These are phyloP conservation scores for Cryptus viduatorius DNA, from an alignment of 2,888 invertebrate species.

Conservation along the genomic window DNA sequence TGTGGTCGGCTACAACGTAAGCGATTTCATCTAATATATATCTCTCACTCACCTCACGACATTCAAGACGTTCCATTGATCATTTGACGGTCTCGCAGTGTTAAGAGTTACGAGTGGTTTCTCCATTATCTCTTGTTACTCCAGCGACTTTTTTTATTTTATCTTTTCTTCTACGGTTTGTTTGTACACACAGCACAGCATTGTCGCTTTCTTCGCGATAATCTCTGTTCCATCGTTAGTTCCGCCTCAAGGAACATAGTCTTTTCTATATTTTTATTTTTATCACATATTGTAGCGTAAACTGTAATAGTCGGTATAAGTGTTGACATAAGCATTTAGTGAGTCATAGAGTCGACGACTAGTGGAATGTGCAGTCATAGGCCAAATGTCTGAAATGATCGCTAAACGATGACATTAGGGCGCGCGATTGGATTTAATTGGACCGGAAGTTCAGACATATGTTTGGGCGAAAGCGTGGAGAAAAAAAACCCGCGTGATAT, in stretches of 20 bases:
- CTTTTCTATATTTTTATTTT: not conserved
- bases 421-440: constrained; percentile 7
- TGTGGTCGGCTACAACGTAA: constrained; percentile 41
- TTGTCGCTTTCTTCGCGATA: not conserved
- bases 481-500: not conserved
- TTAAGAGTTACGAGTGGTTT: not conserved
- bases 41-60: not conserved
- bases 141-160: not conserved
- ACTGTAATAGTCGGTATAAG: not conserved
- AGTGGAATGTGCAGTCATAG: not conserved
- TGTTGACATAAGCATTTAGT: not conserved
- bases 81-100: not conserved
- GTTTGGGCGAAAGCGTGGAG: not conserved
- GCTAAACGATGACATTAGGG: constrained; percentile 13
- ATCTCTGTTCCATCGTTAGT: not conserved
- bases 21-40: constrained; percentile 12
- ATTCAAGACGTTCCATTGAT: not conserved
- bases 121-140: not conserved
- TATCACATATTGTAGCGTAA: not conserved
- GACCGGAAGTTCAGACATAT: constrained; percentile 1
- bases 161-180: not conserved
- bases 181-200: not conserved
- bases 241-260: too few species aligned
- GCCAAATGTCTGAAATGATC: constrained; percentile 6
- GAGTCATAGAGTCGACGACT: constrained; percentile 17